A percentile compares a stretch with the other conserved stretches of the same genome.
Evolutionary conservation across 35 echinoderm and acorn worm species (phyloP).

Genomic region (Anneissia japonica): DNA sequence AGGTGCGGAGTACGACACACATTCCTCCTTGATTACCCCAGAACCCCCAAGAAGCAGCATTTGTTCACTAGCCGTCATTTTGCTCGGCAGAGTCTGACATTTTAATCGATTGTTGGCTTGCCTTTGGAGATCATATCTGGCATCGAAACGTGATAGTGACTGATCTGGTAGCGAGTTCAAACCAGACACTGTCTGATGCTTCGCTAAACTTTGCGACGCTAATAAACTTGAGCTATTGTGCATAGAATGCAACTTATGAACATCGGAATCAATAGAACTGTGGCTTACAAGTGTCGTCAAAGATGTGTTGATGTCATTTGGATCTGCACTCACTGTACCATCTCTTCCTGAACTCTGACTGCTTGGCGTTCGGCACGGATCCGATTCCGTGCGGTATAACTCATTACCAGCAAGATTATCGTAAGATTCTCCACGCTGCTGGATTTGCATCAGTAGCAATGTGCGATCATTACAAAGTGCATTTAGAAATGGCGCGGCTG

Average conservation of each 20-base stretch:
- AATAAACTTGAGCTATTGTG: constrained; percentile 41
- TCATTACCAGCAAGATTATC: constrained; percentile 42
- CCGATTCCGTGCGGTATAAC: constrained; percentile 23
- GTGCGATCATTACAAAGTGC: constrained; percentile 88
- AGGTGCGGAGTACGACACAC: constrained; percentile 84
- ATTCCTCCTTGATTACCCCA: constrained; percentile 68
- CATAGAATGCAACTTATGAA: constrained; percentile 71
- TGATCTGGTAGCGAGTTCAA: constrained; percentile 61
- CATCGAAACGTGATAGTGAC: constrained; percentile 18
- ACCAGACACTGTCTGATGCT: constrained; percentile 86
- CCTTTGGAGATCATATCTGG: constrained; percentile 36
- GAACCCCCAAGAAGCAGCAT: constrained; percentile 70
- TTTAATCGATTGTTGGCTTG: constrained; percentile 67
- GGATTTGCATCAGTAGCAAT: constrained; percentile 70
- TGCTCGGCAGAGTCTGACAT: constrained; percentile 81
- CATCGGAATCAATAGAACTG: constrained; percentile 92
- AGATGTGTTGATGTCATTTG: constrained; percentile 76
- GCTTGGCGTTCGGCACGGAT: constrained; percentile 50
- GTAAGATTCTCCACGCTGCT: constrained; percentile 19
- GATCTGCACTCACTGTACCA: constrained; percentile 31
- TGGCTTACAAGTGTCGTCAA: constrained; percentile 76
- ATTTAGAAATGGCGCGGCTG: constrained; percentile 74
- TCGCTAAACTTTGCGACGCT: constrained; percentile 48
- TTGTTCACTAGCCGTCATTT: constrained; percentile 94
- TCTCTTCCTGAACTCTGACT: constrained; percentile 61